These are phyloP conservation scores for Aeoliscus strigatus DNA, from an alignment of 2,797 vertebrate genomes.

Conservation along the genomic window DNA sequence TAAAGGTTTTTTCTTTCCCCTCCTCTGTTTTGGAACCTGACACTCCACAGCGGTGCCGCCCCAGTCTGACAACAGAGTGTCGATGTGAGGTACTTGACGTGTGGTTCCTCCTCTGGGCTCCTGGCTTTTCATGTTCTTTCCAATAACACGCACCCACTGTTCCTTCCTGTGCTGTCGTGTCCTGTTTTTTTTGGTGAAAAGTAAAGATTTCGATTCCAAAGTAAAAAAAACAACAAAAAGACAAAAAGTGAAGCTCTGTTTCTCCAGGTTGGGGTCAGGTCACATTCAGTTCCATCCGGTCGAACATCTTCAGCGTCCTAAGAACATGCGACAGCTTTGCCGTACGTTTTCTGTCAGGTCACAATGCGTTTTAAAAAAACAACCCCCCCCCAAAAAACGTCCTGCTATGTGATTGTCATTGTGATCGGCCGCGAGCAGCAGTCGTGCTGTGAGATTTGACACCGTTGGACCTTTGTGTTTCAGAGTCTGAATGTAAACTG, in stretches of 20 bases:
- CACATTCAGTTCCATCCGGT: conserved; percentile 27
- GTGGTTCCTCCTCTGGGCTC: conserved; percentile 3
- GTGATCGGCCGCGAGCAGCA: no score
- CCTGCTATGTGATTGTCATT: no score
- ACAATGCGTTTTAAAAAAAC: no score
- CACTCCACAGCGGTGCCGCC: conserved; percentile 46
- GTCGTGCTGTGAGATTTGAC: no score
- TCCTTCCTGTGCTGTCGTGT: conserved; percentile 8
- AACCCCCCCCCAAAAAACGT: no score
- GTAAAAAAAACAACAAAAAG: no score
- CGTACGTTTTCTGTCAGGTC: no score
- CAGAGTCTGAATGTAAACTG: no score
- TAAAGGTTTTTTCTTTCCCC: conserved; percentile 1
- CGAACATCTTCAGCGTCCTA: no score
- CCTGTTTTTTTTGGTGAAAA: conserved; percentile 12
- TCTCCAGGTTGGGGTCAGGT: conserved; percentile 26
- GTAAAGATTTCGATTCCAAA: conserved; percentile 9
- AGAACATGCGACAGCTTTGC: no score
- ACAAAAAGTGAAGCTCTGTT: conserved; percentile 6
- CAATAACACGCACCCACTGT: conserved; percentile 35
- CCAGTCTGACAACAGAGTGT: conserved; percentile 47
- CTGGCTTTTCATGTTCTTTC: conserved; percentile 13
- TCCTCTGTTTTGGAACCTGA: conserved; percentile 18
- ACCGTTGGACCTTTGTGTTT: no score
- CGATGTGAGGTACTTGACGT: conserved; percentile 42